phyloP scores from a whole-genome alignment of 2,113 vertebrate species.

The Rhinolophus sinicus region DNA sequence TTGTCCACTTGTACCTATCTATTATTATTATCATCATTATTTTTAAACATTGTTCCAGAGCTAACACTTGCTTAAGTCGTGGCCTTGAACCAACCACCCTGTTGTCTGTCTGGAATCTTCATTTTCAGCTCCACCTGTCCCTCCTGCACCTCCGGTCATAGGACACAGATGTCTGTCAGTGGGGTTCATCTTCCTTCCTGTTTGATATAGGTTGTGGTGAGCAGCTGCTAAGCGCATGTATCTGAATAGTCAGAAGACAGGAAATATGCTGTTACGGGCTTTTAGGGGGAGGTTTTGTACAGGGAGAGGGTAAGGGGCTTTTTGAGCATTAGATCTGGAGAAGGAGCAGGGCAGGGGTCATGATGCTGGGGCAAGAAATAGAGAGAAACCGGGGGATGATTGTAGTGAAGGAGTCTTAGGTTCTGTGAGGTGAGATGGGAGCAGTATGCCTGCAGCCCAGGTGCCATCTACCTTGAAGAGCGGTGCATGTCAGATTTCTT shows the following conservation, averaged over 20 bases:
- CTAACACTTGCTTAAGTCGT: neutral
- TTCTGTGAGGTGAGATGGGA: neutral
- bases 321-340: neutral
- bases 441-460: fast-evolving
- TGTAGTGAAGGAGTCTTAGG: neutral
- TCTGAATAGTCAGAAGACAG: neutral
- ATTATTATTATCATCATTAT: neutral
- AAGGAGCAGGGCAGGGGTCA: neutral
- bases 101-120: neutral
- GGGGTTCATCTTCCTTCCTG: neutral
- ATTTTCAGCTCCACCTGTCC: neutral
- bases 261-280: neutral
- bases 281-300: neutral
- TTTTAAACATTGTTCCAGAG: neutral
- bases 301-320: neutral
- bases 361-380: neutral
- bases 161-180: neutral
- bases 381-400: neutral
- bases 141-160: fast-evolving
- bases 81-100: neutral
- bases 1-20: neutral
- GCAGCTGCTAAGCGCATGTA: fast-evolving
- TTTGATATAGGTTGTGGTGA: neutral
- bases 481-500: neutral
- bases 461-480: neutral